Percentiles rank a stretch among this genome's conserved stretches.
Evolutionary conservation across 2,797 vertebrate species (phyloP).

Genomic region (Periophthalmus magnuspinnatus): DNA sequence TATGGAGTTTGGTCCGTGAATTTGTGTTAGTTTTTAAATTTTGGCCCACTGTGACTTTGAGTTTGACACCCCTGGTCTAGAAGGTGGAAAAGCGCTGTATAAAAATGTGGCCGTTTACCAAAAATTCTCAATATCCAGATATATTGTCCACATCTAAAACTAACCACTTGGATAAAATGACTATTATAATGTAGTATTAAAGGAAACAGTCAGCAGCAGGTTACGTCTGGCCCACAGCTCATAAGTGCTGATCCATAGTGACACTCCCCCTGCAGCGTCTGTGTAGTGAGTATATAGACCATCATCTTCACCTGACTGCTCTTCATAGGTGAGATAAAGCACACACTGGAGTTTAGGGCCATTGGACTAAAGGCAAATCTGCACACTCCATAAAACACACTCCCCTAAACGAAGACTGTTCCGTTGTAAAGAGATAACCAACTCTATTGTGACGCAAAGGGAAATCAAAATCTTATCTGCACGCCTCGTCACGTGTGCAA

Average conservation of each 20-base stretch:
- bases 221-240: background rate
- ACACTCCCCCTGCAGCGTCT: background rate
- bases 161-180: background rate
- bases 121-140: no score
- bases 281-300: constrained; percentile 36
- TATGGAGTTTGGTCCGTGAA: no score
- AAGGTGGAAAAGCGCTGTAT: no score
- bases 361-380: constrained; percentile 29
- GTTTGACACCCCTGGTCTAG: no score
- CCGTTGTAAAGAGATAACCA: constrained; percentile 20
- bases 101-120: no score
- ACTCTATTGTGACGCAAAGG: constrained; percentile 21
- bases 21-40: no score
- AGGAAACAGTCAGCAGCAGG: background rate
- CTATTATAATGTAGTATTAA: background rate
- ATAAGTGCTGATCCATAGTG: background rate
- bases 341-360: constrained; percentile 33
- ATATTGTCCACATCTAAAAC: background rate
- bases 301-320: constrained; percentile 35
- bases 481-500: constrained; percentile 14
- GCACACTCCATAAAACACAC: constrained; percentile 20
- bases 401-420: constrained; percentile 27
- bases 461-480: constrained; percentile 15
- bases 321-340: constrained; percentile 50
- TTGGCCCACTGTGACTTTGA: no score